Evolutionary conservation across 2,113 vertebrate species (phyloP).

Genomic region (Trogon melanurus): DNA sequence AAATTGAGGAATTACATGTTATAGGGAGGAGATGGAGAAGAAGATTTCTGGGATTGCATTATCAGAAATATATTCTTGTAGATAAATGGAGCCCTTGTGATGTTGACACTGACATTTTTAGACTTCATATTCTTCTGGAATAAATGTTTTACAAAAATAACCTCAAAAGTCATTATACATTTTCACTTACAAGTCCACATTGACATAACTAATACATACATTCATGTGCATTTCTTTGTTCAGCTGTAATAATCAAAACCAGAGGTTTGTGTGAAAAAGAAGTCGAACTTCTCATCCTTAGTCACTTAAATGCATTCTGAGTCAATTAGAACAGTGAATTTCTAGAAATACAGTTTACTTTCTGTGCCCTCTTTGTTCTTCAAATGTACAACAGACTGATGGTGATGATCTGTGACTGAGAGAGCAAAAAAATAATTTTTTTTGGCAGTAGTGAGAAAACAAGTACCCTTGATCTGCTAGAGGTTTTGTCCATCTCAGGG

Average conservation of each 20-base stretch:
- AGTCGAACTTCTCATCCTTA: neutral
- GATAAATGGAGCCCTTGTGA: neutral
- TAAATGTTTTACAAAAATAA: neutral
- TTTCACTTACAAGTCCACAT: neutral
- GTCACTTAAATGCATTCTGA: neutral
- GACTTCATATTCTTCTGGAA: slow-evolving; percentile 1
- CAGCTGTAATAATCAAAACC: neutral
- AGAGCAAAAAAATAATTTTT: neutral
- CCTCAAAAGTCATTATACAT: neutral
- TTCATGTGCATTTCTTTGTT: neutral
- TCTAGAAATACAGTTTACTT: neutral
- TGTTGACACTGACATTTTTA: neutral
- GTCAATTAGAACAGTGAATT: neutral
- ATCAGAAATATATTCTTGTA: neutral
- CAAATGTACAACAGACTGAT: fast-evolving
- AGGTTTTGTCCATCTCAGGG: neutral
- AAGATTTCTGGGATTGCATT: neutral
- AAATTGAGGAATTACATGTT: neutral
- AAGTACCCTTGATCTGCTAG: neutral
- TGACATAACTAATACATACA: neutral
- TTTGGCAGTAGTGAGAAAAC: neutral
- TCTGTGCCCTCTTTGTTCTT: neutral
- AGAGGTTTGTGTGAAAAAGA: neutral
- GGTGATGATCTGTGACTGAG: neutral
- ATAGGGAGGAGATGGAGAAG: neutral